phyloP scores from a whole-genome alignment of 2,888 invertebrate species.

The Tenthredo scrophulariae region DNA sequence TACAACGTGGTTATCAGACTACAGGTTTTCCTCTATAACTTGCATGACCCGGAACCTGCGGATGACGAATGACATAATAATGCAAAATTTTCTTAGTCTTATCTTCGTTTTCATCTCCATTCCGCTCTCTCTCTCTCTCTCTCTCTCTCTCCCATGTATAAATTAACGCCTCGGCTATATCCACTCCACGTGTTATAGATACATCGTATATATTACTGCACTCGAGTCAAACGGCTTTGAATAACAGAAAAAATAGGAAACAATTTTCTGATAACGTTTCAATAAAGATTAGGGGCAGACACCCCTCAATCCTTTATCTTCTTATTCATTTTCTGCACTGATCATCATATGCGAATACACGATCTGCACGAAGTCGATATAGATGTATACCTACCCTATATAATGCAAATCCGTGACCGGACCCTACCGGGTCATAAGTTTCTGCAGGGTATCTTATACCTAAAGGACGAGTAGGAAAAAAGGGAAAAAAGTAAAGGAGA shows the following conservation, averaged over 20 bases:
- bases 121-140: background rate
- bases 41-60: constrained; percentile 1
- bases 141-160: background rate
- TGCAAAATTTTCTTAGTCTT: constrained; percentile 57
- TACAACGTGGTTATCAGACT: constrained; percentile 51
- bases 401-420: constrained; percentile 26
- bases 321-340: background rate
- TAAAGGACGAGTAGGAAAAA: background rate
- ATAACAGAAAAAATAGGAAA: background rate
- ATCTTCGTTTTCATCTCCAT: background rate
- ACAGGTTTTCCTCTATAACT: background rate
- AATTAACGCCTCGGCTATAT: background rate
- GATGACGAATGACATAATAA: constrained; percentile 62
- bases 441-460: background rate
- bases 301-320: background rate
- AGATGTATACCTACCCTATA: background rate
- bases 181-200: background rate
- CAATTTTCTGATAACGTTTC: background rate
- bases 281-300: background rate
- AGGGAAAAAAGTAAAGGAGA: background rate
- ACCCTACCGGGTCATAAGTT: constrained; percentile 13
- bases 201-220: background rate
- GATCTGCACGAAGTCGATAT: background rate
- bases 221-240: background rate
- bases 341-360: background rate